Base-by-base conservation (phyloP, 2,888 invertebrate genomes). In the Therioaphis trifolii region DNA sequence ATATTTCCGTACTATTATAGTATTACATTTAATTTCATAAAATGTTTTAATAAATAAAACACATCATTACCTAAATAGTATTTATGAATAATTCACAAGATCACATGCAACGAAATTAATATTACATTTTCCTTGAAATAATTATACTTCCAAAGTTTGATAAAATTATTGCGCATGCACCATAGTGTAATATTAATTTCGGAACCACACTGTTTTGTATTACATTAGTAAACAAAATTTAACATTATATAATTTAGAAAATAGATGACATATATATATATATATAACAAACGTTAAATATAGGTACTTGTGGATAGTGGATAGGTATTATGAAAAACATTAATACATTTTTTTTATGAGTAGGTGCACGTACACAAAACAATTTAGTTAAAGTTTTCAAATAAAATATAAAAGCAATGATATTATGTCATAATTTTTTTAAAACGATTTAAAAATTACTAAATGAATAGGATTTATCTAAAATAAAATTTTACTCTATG, bases 131-230 rank as follows among this genome's bases (percentile, higher is more conserved):
- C 55, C 21, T 11, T 18, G 21, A n/a, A 40, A 55, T 55, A 74
- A 74, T 74, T 35, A 58, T 74, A 55, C 15, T 58, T 40, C 21
- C 14, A 74, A 74, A 74, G 55, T 74, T 58, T 55, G 55, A 74
- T 40, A 74, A 55, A 74, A 21, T 58, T 40, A 74, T 74, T 74
- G 35, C 7, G 21, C 35, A 35, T 40, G 74, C 55, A 58, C 74
- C 21, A 58, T 55, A 55, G 21, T 74, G 55, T 35, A 40, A 15
- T 35, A 29, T 35, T 55, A 35, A 74, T 35, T 74, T 55, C 24
- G 40, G 21, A 24, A 72, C 21, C 35, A 15, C 46, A 40, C 55
- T 72, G 27, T 12, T 74, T 74, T 58, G n/a, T 21, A 21, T 14
- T 58, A 29, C 4, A 0, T 7, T 1, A 18, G 21, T 24, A 24